Base-by-base conservation (phyloP, 2,888 invertebrate species). In the Chamaedrilus cognettii region DNA sequence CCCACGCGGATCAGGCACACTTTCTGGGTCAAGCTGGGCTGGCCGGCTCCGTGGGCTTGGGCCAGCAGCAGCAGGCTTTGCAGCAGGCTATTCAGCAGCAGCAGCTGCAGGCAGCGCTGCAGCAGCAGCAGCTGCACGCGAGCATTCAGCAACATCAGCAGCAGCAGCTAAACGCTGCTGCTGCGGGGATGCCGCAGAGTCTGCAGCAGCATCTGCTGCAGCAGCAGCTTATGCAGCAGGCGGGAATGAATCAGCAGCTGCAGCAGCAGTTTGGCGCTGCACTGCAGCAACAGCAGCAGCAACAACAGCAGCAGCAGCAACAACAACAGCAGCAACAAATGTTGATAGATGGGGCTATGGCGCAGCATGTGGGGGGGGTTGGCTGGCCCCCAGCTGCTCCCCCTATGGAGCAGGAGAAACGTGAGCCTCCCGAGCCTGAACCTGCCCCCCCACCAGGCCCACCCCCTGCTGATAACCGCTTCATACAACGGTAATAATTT, bases 171-270 rank as follows among this genome's bases (percentile, higher is more conserved):
- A 11, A 52, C 7, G 55, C 55, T 19, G 55, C 55, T 52, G 15
- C 7, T 11, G 15, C 7, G 55, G 15, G 26, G 55, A 7, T 19
- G 11, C 55, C 11, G 55, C 55, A 19, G 55, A 26, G 23, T 30
- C 30, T 30, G 2, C 30, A 31, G 15, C 50, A 51, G 7, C 30
- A 51, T 2, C 50, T 28, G 31, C 58, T 15, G 58, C 50, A 65
- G 59, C 59, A 59, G 7, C 64, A 64, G 64, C 64, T 56, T n/a
- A 33, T 42, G 42, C 28, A 42, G 59, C 42, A 33, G 32, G 59
- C 34, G 65, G 65, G 23, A 3, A 19, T 30, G 19, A 42, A 15
- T 11, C 55, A 52, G 55, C 55, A 19, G 55, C 55, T 19, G 55
- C 15, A 23, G 55, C 55, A 52, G 55, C 19, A 23, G 55, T 7